Conservation (phyloP, 1,140 invertebrate genomes). For the Bicyclus anynana region DNA sequence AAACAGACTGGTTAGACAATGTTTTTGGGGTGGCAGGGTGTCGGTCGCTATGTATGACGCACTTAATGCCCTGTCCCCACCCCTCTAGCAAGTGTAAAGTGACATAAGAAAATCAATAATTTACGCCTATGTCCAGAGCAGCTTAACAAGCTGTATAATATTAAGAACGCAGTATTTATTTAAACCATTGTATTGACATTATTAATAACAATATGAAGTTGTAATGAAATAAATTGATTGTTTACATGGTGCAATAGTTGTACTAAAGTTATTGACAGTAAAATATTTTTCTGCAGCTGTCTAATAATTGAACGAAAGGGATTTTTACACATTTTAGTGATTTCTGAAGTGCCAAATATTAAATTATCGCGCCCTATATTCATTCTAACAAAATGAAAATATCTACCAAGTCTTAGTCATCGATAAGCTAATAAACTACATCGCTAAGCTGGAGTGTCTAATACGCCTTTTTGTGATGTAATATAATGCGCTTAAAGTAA, state of each 20-base stretch:
- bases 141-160: conserved; percentile 16
- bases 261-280: too few species aligned
- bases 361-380: not conserved
- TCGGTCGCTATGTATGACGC: conserved; percentile 36
- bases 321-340: too few species aligned
- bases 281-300: too few species aligned
- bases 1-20: not conserved
- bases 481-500: not conserved
- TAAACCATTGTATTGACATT: too few species aligned
- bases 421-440: conserved; percentile 25
- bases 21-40: not conserved
- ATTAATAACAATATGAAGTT: not conserved
- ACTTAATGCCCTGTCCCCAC: conserved; percentile 36
- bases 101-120: conserved; percentile 66
- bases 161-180: conserved; percentile 2
- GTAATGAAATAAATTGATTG: too few species aligned
- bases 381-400: not conserved
- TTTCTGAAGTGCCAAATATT: too few species aligned
- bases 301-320: too few species aligned
- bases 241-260: too few species aligned
- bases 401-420: conserved; percentile 35
- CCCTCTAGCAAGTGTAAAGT: conserved; percentile 32
- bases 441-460: not conserved
- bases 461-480: not conserved
- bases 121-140: conserved; percentile 21